Percentiles rank a stretch among this genome's conserved stretches.
These are phyloP conservation scores for Porites rus DNA, from an alignment of 92 coral and sea anemone genomes.

Conservation along the genomic window DNA sequence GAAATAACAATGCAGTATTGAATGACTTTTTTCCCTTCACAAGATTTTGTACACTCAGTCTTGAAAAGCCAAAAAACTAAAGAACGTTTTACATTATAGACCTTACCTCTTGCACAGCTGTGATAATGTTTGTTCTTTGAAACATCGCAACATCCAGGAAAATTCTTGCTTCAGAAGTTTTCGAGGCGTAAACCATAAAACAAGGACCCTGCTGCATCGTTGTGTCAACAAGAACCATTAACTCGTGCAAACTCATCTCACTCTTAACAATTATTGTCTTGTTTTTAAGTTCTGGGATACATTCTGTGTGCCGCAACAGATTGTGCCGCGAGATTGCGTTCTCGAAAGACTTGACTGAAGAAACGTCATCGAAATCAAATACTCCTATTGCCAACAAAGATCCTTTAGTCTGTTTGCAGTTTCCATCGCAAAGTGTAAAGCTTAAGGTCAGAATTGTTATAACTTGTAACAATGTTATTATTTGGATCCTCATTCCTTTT, in stretches of 20 bases:
- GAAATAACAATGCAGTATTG: too few relatives aligned
- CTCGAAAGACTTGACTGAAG: conserved; percentile 15
- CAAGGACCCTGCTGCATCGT: conserved; percentile 16
- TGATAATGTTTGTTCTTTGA: not conserved
- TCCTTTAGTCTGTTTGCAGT: conserved; percentile 16
- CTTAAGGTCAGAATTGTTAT: not conserved
- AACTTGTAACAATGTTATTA: conserved; percentile 12
- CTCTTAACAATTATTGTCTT: conserved; percentile 9
- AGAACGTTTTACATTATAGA: too few relatives aligned
- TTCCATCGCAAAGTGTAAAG: conserved; percentile 4
- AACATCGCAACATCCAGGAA: conserved; percentile 23
- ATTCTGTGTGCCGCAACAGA: not conserved
- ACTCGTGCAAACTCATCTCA: conserved; percentile 17
- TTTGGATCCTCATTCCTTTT: conserved; percentile 13
- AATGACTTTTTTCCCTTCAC: too few relatives aligned
- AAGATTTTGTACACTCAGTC: too few relatives aligned
- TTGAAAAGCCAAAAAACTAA: not conserved
- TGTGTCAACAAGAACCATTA: conserved; percentile 7
- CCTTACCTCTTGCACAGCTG: conserved; percentile 35
- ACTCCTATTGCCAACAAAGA: conserved; percentile 18
- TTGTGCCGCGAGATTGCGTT: conserved; percentile 26
- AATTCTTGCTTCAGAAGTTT: conserved; percentile 3
- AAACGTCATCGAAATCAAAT: conserved; percentile 10
- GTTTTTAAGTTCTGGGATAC: conserved; percentile 8
- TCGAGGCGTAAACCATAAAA: conserved; percentile 41